These are phyloP conservation scores for Merops nubicus DNA, from an alignment of 2,113 vertebrate genomes.

Conservation along the genomic window DNA sequence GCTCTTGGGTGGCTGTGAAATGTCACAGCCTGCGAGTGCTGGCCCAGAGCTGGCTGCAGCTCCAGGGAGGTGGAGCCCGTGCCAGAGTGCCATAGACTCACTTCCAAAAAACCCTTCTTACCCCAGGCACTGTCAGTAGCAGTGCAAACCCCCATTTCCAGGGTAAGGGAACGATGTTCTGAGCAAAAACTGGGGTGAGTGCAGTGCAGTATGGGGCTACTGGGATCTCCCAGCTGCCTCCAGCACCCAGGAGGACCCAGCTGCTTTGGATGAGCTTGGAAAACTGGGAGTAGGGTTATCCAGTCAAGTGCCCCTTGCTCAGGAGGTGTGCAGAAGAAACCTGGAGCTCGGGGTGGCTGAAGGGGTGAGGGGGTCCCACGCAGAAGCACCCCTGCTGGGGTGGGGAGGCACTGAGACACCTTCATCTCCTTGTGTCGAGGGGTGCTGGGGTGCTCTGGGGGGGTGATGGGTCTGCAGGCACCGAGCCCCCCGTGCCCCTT, in stretches of 20 bases:
- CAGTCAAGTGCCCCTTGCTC: not conserved
- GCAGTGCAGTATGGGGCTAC: not conserved
- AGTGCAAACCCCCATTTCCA: not conserved
- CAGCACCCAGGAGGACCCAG: not conserved
- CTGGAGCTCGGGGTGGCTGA: not conserved
- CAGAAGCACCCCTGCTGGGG: not conserved
- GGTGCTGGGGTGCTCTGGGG: not conserved
- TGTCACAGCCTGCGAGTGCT: not conserved
- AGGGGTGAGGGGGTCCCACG: not conserved
- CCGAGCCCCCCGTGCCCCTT: accelerated
- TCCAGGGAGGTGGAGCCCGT: not conserved
- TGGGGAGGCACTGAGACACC: not conserved
- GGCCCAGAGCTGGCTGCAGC: not conserved
- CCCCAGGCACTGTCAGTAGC: accelerated
- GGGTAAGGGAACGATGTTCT: not conserved
- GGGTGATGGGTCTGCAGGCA: not conserved
- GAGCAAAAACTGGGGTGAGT: not conserved
- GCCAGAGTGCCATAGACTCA: not conserved
- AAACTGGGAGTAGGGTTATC: not conserved
- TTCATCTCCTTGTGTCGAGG: not conserved
- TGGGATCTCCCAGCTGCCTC: not conserved
- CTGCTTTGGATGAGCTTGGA: not conserved
- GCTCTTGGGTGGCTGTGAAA: not conserved
- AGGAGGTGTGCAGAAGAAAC: not conserved
- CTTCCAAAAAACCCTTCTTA: not conserved